Conservation (phyloP, 1,140 invertebrate species). For the Drosophila sp. region DNA sequence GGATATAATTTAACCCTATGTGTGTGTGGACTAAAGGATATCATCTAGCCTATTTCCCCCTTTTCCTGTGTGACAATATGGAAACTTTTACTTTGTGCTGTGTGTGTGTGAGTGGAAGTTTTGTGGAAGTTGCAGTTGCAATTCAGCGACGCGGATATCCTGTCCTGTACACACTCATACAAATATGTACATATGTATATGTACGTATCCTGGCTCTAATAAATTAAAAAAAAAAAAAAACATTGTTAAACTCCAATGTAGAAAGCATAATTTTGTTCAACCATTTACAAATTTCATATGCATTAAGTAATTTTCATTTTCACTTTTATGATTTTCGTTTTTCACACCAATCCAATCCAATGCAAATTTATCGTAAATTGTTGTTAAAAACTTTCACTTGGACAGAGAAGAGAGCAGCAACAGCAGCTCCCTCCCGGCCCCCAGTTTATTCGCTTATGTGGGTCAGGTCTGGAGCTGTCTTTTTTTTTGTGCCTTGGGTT, state of each 20-base stretch:
- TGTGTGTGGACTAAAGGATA: no score
- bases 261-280: slow-evolving; percentile 16
- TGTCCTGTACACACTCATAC: slow-evolving; percentile 41
- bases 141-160: slow-evolving; percentile 60
- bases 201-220: slow-evolving; percentile 3
- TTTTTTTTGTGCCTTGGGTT: slow-evolving; percentile 18
- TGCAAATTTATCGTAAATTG: slow-evolving; percentile 78
- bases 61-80: slow-evolving; percentile 39
- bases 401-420: slow-evolving; percentile 10
- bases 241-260: slow-evolving; percentile 8
- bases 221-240: slow-evolving; percentile 15
- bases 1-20: no score
- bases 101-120: slow-evolving; percentile 52
- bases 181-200: not conserved
- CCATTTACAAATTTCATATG: no score
- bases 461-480: slow-evolving; percentile 41
- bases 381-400: slow-evolving; percentile 73
- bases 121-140: slow-evolving; percentile 58
- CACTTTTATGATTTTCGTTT: slow-evolving; percentile 65
- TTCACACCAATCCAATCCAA: slow-evolving; percentile 54
- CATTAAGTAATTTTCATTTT: slow-evolving; percentile 58
- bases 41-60: no score
- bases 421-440: slow-evolving; percentile 13
- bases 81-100: slow-evolving; percentile 35
- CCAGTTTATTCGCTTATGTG: slow-evolving; percentile 33